phyloP scores from a whole-genome alignment of 2,113 vertebrate species.

The Onychorhynchus coronatus region DNA sequence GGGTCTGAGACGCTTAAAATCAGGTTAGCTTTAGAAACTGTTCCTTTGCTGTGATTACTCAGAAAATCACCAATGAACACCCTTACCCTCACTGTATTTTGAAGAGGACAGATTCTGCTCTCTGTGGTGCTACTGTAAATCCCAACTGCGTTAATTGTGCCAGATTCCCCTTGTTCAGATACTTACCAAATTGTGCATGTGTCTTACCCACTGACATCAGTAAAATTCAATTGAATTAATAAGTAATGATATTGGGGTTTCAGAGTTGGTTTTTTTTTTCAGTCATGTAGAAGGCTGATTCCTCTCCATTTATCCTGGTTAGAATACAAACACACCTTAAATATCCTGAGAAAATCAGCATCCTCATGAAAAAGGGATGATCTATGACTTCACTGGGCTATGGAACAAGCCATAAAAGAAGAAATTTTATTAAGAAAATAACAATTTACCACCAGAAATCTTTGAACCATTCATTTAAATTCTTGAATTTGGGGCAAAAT shows the following conservation, averaged over 20 bases:
- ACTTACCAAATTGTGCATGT: not conserved
- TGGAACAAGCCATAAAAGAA: not conserved
- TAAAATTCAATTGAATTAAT: not conserved
- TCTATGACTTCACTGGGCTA: not conserved
- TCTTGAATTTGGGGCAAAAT: constrained; percentile 13
- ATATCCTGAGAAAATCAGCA: not conserved
- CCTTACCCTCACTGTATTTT: not conserved
- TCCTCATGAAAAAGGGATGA: not conserved
- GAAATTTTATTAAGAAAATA: not conserved
- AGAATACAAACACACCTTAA: not conserved
- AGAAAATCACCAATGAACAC: not conserved
- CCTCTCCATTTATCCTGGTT: not conserved
- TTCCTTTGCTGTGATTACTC: not conserved
- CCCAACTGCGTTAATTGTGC: not conserved
- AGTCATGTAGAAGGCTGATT: not conserved
- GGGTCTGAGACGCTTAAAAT: constrained; percentile 28
- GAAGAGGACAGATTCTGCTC: not conserved
- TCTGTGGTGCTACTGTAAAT: not conserved
- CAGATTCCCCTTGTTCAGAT: not conserved
- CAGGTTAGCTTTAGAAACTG: not conserved
- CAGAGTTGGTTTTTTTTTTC: not conserved
- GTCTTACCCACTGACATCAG: not conserved
- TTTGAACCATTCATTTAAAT: constrained; percentile 8
- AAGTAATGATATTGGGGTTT: not conserved
- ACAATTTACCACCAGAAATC: constrained; percentile 1